Base-by-base conservation (phyloP, 2,888 invertebrate genomes). In the Philereme transversata region DNA sequence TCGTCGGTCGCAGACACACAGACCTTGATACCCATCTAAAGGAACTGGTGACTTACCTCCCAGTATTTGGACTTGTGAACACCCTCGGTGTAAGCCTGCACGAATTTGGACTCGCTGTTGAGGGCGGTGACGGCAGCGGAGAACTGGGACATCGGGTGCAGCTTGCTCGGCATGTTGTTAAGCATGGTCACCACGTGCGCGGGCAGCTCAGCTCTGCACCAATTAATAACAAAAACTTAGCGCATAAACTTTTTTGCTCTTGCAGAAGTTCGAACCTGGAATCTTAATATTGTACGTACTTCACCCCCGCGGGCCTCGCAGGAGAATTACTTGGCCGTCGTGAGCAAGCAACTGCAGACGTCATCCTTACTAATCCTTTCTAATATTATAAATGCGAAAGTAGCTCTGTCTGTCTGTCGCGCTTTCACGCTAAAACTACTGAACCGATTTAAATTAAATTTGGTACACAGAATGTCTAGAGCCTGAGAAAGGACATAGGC, bases 61-160 rank as follows among this genome's bases (percentile, higher is more conserved):
- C 99, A 99, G 85, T 98, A 98, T 77, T 96, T 95, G 57, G 95
- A 93, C 86, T 98, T 98, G 86, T 96, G 96, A 0, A 97, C 97
- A 47, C 98, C 98, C 69, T 96, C 95, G 9, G 95, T 88, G 88
- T 99, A 99, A 0, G 98, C 98, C 83, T 97, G 95, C 7, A 97
- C 97, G 90, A 98, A 99, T 81, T 96, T 95, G 79, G 97, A 97
- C 90, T 99, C 98, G 80, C 96, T 97, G 92, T 98, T 98, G 69
- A 98, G 94, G 4, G 97, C 96, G 11, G 98, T 97, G 71, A 98
- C 95, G 35, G 98, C 98, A 2, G 98, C 97, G 35, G 96, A 95
- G 83, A 99, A 96, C 90, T 99, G 99, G 0, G 97, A 95, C 99
- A 99, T 99, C 1, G 99, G 99, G 83, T 99, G 99, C 60, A 99